Conservation (phyloP, 2,888 invertebrate species). For the Chydorus sphaericus region DNA sequence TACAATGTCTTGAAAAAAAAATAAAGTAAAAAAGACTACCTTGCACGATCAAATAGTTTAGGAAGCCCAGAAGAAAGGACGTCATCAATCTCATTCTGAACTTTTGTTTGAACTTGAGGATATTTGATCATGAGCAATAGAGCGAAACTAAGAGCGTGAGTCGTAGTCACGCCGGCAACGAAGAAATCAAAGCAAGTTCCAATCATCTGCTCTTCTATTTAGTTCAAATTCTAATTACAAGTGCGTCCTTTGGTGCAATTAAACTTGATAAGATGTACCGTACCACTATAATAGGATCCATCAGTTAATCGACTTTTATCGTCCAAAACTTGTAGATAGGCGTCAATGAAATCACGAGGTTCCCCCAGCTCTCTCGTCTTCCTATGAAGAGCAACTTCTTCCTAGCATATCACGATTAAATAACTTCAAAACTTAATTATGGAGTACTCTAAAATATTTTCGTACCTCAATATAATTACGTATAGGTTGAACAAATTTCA, state of each 20-base stretch:
- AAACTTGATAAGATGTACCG: not conserved
- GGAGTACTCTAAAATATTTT: not conserved
- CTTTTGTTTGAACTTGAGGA: slow-evolving; percentile 22
- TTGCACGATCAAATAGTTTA: slow-evolving; percentile 20
- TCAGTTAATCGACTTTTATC: not conserved
- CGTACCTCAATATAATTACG: not conserved
- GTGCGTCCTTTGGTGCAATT: no score
- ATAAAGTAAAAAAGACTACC: slow-evolving; percentile 14
- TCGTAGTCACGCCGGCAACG: slow-evolving; percentile 24
- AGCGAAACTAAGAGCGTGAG: slow-evolving; percentile 22
- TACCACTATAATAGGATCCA: not conserved
- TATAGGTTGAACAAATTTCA: not conserved
- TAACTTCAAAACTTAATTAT: no score
- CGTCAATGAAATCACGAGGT: slow-evolving; percentile 13
- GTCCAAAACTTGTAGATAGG: slow-evolving; percentile 11
- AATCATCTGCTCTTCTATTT: slow-evolving; percentile 22
- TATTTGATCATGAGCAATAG: slow-evolving; percentile 24
- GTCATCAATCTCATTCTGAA: slow-evolving; percentile 25
- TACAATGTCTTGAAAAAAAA: not conserved
- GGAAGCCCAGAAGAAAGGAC: slow-evolving; percentile 22
- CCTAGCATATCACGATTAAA: not conserved
- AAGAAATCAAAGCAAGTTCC: slow-evolving; percentile 22
- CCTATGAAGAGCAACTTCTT: slow-evolving; percentile 4
- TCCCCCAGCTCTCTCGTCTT: not conserved
- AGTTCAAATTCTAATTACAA: not conserved